These are phyloP conservation scores for Tridacna crocea DNA, from an alignment of 2,888 invertebrate genomes.

Conservation along the genomic window DNA sequence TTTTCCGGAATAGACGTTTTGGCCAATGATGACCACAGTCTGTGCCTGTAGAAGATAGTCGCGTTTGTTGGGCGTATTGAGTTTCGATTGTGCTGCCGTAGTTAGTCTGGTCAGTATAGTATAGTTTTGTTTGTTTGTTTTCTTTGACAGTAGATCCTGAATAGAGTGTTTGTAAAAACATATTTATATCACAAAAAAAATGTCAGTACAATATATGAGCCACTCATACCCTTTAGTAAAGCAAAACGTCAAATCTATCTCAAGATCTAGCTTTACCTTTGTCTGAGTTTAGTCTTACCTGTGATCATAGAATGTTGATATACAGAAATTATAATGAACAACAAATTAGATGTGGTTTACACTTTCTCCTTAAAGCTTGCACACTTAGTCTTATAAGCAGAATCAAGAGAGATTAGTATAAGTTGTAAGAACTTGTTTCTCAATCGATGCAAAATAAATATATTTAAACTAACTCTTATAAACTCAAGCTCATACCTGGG, in stretches of 20 bases:
- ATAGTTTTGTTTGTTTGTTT: conserved; percentile 48
- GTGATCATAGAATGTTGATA: background rate
- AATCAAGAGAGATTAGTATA: no score
- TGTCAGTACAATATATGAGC: background rate
- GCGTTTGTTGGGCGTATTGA: conserved; percentile 24
- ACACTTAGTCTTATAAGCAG: no score
- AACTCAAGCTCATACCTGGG: no score
- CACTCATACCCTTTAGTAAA: background rate
- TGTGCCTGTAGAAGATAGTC: conserved; percentile 14
- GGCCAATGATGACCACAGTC: conserved; percentile 39
- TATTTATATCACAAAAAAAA: conserved; percentile 13
- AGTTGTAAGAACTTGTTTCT: no score
- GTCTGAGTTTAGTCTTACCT: background rate
- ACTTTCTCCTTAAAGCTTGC: no score
- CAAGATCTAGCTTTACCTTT: no score
- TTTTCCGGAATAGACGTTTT: conserved; percentile 15
- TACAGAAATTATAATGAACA: background rate
- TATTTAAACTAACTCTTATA: no score
- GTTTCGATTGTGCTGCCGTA: conserved; percentile 16
- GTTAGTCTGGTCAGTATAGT: conserved; percentile 30
- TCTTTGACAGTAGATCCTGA: conserved; percentile 51
- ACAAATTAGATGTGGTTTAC: no score
- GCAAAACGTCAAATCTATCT: no score
- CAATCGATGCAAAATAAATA: no score
- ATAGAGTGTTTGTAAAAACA: conserved; percentile 49